phyloP scores from a whole-genome alignment of 2,797 vertebrate species.

The Xenentodon cancila region DNA sequence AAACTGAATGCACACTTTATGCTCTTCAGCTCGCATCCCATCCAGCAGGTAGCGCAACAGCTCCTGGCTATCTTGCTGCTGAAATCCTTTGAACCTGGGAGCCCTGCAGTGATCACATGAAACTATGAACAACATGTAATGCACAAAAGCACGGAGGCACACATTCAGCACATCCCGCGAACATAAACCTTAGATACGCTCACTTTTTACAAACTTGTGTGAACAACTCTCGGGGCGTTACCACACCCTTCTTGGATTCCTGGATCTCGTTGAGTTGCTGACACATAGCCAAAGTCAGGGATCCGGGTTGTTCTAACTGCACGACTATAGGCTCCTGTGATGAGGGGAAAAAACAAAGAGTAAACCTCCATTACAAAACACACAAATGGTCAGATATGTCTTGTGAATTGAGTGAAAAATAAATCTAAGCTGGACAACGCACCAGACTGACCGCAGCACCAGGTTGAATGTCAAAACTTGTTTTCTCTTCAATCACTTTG shows the following conservation, averaged over 20 bases:
- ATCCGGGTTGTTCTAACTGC: conserved; percentile 87
- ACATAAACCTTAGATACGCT: conserved; percentile 60
- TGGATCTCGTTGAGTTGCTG: conserved; percentile 93
- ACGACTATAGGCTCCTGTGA: conserved; percentile 86
- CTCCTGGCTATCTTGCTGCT: conserved; percentile 98
- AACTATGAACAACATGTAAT: background rate
- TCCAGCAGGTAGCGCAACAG: conserved; percentile 95
- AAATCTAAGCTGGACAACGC: conserved; percentile 24
- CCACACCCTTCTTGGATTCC: conserved; percentile 87
- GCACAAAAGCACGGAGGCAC: background rate
- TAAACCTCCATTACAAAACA: background rate
- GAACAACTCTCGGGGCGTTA: conserved; percentile 93
- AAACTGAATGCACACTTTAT: conserved; percentile 75
- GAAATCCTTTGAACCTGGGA: conserved; percentile 93
- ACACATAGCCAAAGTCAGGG: conserved; percentile 92
- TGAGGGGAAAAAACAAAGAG: background rate
- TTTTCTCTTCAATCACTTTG: conserved; percentile 84
- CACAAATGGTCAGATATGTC: background rate
- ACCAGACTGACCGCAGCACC: conserved; percentile 73
- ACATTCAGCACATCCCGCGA: background rate
- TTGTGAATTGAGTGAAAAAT: background rate
- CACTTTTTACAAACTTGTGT: conserved; percentile 98
- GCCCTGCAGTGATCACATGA: conserved; percentile 80
- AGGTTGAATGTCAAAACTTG: conserved; percentile 80
- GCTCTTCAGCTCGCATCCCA: conserved; percentile 95